Base-by-base conservation (phyloP, 2,888 invertebrate genomes). In the Venustoraphidia nigricollis region DNA sequence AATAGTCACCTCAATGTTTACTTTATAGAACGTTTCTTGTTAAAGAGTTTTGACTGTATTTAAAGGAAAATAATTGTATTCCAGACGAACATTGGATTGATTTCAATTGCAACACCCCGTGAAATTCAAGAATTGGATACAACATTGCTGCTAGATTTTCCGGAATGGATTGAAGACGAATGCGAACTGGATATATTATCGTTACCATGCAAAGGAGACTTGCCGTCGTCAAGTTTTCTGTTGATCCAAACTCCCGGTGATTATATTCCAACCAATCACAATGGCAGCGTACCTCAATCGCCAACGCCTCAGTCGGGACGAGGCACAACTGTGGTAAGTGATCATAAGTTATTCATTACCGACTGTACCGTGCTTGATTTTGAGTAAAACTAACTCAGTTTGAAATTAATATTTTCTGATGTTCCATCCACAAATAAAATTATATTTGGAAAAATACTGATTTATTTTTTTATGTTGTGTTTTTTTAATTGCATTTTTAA, bases 41-140 rank as follows among this genome's bases (percentile, higher is more conserved):
- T 27, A 27, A 6, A 27, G 27, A 27, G 6, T 27, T 27, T 27
- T 27, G 27, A 27, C 27, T 27, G 37, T 10, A 6, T 38, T 10
- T 48, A 35, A 39, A 36, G 14, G 48, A 37, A 34, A 37, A 44
- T 43, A 2, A 10, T 11, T 17, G 10, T 46, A 17, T 55, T 50
- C 1, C 56, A 85, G 83, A 80, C 85, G 13, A 83, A 82, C 56
- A 76, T 80, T 46, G 89, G 91, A 36, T 70, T 88, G 53, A 78
- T 98, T 55, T 89, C 94, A 1, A 77, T 98, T 55, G 91, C 96
- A 8, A 98, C 96, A 42, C 90, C 93, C 0, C 81, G 94, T 49
- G 98, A 98, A 68, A 82, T 98, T 10, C 94, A 97, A 63, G 98
- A 99, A 71, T 84, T 98, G 79, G 96, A 97, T 67, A 93, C 98